Conservation (phyloP, 2,797 vertebrate species). For the Malurus splendens region DNA sequence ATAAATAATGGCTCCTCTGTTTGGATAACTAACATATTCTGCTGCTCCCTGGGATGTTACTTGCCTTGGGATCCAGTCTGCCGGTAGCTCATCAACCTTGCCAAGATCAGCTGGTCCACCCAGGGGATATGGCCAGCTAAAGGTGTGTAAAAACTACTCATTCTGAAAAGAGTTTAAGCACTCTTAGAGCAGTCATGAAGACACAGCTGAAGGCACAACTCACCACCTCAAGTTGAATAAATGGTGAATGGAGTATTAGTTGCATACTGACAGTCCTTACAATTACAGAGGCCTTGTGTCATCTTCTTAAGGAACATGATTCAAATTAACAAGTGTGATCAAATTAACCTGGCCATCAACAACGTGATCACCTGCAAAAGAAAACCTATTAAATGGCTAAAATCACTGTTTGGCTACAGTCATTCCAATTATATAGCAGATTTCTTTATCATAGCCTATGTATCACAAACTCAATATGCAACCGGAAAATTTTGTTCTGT, state of each 20-base stretch:
- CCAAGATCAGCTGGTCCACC: neutral
- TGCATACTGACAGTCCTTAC: neutral
- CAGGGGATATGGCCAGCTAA: neutral
- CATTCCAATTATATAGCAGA: neutral
- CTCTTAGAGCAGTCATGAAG: neutral
- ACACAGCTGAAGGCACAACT: neutral
- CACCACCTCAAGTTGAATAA: neutral
- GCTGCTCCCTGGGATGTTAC: neutral
- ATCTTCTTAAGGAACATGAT: neutral
- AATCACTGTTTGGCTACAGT: neutral
- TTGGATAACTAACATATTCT: neutral
- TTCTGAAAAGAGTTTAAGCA: neutral
- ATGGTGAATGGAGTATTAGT: neutral
- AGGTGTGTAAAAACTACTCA: fast-evolving
- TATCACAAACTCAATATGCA: neutral
- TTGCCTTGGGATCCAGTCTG: neutral
- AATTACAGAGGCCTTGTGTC: neutral
- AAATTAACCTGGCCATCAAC: neutral
- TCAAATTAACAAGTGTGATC: neutral
- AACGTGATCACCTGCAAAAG: neutral
- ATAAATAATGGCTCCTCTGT: neutral
- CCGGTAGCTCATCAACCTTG: neutral
- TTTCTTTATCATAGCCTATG: neutral
- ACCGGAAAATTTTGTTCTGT: neutral
- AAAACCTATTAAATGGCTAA: neutral